Evolutionary conservation across 2,797 vertebrate species (phyloP).

Genomic region (Etheostoma perlongum): DNA sequence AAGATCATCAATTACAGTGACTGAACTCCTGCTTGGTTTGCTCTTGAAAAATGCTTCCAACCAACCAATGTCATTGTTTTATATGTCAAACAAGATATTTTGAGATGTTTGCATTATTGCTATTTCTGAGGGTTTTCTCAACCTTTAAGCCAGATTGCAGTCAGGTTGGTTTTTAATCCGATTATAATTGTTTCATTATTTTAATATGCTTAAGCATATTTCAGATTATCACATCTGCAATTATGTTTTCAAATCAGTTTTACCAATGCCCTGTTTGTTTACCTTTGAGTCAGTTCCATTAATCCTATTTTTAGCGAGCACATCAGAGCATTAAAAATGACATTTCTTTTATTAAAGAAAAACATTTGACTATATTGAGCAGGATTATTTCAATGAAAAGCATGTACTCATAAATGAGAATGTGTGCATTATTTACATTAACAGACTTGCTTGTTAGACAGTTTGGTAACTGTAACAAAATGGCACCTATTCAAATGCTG

Average conservation of each 20-base stretch:
- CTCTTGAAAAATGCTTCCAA: constrained; percentile 7
- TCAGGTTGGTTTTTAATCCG: not conserved
- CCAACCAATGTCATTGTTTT: not conserved
- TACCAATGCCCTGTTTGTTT: not conserved
- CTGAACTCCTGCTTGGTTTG: constrained; percentile 9
- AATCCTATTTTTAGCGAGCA: not conserved
- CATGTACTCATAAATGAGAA: not conserved
- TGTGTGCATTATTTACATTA: not conserved
- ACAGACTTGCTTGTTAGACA: not conserved
- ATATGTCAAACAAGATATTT: not conserved
- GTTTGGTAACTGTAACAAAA: too few relatives aligned
- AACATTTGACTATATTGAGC: not conserved
- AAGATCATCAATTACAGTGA: constrained; percentile 45
- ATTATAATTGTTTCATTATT: not conserved
- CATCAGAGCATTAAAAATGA: not conserved
- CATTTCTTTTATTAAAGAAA: not conserved
- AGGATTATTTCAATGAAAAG: not conserved
- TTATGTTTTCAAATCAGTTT: not conserved
- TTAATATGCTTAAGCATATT: not conserved
- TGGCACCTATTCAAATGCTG: too few relatives aligned
- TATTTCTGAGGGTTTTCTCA: not conserved
- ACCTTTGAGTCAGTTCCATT: not conserved
- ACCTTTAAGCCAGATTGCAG: not conserved
- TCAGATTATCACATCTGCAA: not conserved
- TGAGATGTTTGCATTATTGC: not conserved